Evolutionary conservation across 2,797 vertebrate species (phyloP).

Genomic region (Limnodromus scolopaceus): DNA sequence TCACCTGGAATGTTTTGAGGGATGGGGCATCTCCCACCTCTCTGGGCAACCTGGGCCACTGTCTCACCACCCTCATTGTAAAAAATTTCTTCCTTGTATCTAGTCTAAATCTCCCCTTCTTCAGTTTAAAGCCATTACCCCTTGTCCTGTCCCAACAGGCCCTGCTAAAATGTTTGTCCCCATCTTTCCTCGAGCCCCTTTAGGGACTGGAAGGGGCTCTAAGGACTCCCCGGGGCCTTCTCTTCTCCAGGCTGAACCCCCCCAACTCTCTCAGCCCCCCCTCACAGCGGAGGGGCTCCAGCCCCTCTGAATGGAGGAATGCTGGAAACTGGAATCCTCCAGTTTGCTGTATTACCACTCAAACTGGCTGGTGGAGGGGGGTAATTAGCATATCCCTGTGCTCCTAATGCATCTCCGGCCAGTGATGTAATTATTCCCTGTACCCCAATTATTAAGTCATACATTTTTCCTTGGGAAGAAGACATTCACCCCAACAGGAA

Average conservation of each 20-base stretch:
- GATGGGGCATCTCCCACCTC: neutral
- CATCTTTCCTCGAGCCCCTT: neutral
- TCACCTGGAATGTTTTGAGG: neutral
- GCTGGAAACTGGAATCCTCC: neutral
- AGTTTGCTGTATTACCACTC: neutral
- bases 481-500: neutral
- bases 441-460: neutral
- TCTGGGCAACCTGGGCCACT: neutral
- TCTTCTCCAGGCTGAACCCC: neutral
- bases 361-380: accelerated
- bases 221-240: neutral
- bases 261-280: neutral
- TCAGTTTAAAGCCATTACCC: neutral
- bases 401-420: neutral
- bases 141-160: neutral
- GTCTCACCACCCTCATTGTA: neutral
- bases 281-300: neutral
- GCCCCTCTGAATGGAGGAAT: neutral
- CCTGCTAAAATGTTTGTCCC: neutral
- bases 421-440: neutral
- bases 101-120: neutral
- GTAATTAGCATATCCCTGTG: neutral
- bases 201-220: neutral
- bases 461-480: neutral
- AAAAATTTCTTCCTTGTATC: neutral